Evolutionary conservation across 1,140 invertebrate genomes (phyloP), one percentile per base, ranked within the genome.

Genomic region (Carcinoscorpius rotundicauda): DNA sequence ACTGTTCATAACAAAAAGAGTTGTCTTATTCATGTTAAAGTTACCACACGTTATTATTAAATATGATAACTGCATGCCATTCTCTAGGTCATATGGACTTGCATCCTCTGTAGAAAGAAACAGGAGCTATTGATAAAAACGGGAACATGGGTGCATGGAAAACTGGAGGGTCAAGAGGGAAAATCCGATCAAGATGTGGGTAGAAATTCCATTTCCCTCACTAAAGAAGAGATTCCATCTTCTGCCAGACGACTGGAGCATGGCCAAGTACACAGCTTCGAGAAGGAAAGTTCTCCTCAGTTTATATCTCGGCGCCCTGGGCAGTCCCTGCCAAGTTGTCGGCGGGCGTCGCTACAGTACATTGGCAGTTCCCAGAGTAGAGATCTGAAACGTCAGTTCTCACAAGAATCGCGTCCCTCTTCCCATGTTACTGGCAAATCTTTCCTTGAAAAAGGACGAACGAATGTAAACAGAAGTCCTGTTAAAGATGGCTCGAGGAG

Each of bases 61-160:
- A 29, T 0, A 29, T 29, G 52, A 58, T 63, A 52, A 4, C 53
- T 1, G 9, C n/a, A 10, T 49, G 9, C 63, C 57, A 68, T 71
- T 63, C 82, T 82, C 58, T 82, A 97, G 94, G 89, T 93, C 68
- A 95, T 98, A 76, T 99, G 97, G 97, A 92, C 97, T 66, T 98
- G 96, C 78, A 96, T 98, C 71, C 81, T 98, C 66, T 99, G 96
- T 76, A 89, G 94, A 60, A 98, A 98, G 80, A 98, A 98, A 79
- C 96, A 98, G 82, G 95, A 98, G 79, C 84, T 99, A 62, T 80
- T 98, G 65, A 95, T 93, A 67, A 97, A 97, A 81, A 98, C 95
- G 50, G 96, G 95, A 52, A 87, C 91, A 77, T 95, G 91, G 91
- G 92, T 93, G 78, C 83, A 88, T 72, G 65, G 66, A 6, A 29